Evolutionary conservation across 2,113 vertebrate genomes (phyloP).

Genomic region (Pterocles orientalis): DNA sequence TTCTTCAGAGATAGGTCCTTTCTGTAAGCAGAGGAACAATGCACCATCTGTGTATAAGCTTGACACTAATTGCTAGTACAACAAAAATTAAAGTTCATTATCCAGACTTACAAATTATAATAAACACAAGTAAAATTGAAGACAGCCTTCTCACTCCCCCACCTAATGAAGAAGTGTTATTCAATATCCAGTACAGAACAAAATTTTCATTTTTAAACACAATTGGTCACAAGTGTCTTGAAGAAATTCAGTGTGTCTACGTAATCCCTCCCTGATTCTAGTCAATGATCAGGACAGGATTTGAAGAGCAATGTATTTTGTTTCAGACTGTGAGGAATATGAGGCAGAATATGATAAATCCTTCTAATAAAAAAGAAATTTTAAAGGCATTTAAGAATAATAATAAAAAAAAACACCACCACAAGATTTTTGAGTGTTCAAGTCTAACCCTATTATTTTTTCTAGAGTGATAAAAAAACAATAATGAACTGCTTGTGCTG

Average conservation of each 20-base stretch:
- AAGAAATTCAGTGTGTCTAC: background rate
- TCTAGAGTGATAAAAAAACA: background rate
- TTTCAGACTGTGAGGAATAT: background rate
- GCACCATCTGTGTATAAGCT: background rate
- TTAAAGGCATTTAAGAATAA: background rate
- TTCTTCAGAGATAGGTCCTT: background rate
- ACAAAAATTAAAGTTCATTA: constrained; percentile 33
- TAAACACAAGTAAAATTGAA: constrained; percentile 15
- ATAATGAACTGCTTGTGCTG: background rate
- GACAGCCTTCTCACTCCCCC: background rate
- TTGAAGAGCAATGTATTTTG: background rate
- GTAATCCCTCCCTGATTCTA: background rate
- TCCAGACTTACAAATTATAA: constrained; percentile 3
- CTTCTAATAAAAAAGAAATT: background rate
- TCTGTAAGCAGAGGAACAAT: background rate
- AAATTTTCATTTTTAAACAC: background rate
- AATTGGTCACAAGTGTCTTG: background rate
- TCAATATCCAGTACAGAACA: background rate
- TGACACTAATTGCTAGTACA: constrained; percentile 20
- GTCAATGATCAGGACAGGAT: background rate
- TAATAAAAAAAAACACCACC: background rate
- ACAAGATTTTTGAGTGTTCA: background rate
- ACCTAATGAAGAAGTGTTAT: background rate
- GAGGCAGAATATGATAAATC: background rate
- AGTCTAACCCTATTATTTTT: background rate